Evolutionary conservation across 2,797 vertebrate species (phyloP), one percentile per base, ranked within the genome.

Genomic region (Poecilia gillii): DNA sequence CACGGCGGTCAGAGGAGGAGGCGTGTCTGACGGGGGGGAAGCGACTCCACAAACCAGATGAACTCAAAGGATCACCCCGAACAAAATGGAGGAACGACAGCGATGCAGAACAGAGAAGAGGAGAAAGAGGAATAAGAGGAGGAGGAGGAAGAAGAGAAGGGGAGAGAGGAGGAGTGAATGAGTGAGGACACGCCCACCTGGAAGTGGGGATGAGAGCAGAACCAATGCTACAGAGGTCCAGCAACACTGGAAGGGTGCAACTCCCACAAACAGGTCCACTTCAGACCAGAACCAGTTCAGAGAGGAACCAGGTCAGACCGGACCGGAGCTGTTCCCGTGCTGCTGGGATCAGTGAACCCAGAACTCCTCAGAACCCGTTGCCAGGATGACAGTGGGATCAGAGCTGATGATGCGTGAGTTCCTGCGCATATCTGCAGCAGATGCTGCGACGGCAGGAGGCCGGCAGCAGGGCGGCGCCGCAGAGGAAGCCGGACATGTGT

Each of bases 241-340:
- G 91, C 92, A 88, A 94, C 85, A 89, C 91, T 93, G 93, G 84
- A 93, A 94, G 93, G 93, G 94, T 96, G 95, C 96, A 96, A 96
- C 95, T 96, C 95, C 90, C 94, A 96, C 92, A 77, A 53, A 77
- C 62, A 4, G 64, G 76, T 70, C 81, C 0, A 23, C 4, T 70
- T 73, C 82, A 87, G 87, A 53, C 25, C 25, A n/a, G 53, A n/a
- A 12, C 53, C 79, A 75, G 55, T 57, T 57, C 49, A 51, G 49
- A 23, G 18, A 51, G 47, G 47, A 51, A 51, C 47, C 47, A 49
- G 16, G 16, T 49, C 47, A 51, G 23, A 53, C 23, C 20, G 14
- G 51, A 53, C 23, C 25, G 3, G 51, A n/a, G 55, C 55, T 59
- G 55, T 28, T 53, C 49, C 49, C 20, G 23, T 31, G 57, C 13